A percentile compares a stretch with the other conserved stretches of the same genome.
Evolutionary conservation across 2,888 invertebrate species (phyloP).

Genomic region (Caenorhabditis zanzibari): DNA sequence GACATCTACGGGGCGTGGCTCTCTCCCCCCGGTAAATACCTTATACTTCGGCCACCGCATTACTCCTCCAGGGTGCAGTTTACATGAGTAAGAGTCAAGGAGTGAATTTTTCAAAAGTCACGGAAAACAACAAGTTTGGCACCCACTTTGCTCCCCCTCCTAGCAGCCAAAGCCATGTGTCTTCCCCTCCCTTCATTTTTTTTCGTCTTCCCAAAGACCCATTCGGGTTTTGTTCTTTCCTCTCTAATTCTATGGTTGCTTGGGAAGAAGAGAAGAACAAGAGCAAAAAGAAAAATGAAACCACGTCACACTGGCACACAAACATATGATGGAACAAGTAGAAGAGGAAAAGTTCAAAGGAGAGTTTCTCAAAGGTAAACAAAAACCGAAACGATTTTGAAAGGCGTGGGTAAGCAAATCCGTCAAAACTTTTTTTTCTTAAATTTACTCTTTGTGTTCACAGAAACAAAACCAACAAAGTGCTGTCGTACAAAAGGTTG

Average conservation of each 20-base stretch:
- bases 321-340: constrained; percentile 40
- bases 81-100: constrained; percentile 50
- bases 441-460: constrained; percentile 31
- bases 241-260: constrained; percentile 46
- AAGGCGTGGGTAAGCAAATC: constrained; percentile 37
- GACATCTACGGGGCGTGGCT: too few relatives aligned
- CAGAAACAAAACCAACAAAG: constrained; percentile 37
- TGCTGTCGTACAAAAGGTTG: neutral
- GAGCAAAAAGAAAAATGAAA: constrained; percentile 27
- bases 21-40: constrained; percentile 32
- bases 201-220: constrained; percentile 10
- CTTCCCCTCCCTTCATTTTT: constrained; percentile 42
- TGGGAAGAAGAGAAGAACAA: constrained; percentile 10
- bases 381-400: constrained; percentile 49
- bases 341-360: constrained; percentile 38
- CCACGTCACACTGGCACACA: constrained; percentile 45
- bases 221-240: constrained; percentile 55
- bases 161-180: constrained; percentile 49
- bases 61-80: constrained; percentile 37
- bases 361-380: constrained; percentile 38
- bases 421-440: too few relatives aligned
- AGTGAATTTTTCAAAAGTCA: constrained; percentile 61
- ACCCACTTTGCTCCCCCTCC: constrained; percentile 39
- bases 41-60: constrained; percentile 52
- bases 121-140: constrained; percentile 64